These are phyloP conservation scores for Avahi laniger DNA, from an alignment of 2,797 vertebrate species.

Conservation along the genomic window DNA sequence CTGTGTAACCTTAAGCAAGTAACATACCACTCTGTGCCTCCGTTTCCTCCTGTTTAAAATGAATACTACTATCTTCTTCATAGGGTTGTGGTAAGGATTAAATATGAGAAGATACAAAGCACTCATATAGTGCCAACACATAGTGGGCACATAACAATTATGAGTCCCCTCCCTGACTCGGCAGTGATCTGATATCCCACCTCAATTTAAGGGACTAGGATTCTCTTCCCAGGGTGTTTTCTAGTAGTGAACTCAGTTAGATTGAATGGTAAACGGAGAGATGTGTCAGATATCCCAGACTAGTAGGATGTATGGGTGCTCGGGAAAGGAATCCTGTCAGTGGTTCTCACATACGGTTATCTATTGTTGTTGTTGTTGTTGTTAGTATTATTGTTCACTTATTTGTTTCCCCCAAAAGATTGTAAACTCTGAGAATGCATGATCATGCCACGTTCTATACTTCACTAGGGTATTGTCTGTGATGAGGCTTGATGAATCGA, in stretches of 20 bases:
- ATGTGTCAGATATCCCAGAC: not conserved
- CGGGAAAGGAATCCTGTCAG: not conserved
- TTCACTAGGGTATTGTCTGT: not conserved
- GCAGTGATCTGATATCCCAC: not conserved
- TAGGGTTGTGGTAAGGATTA: not conserved
- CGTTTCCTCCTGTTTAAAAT: not conserved
- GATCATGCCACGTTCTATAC: not conserved
- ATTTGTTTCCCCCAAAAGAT: not conserved
- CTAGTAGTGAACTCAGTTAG: not conserved
- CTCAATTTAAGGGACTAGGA: not conserved
- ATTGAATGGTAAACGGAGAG: not conserved
- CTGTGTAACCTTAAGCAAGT: not conserved
- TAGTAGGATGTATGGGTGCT: not conserved
- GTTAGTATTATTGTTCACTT: not conserved
- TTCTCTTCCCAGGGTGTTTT: not conserved
- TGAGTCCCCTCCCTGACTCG: not conserved
- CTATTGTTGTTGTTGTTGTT: not conserved
- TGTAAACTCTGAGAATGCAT: not conserved
- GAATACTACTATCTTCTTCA: not conserved
- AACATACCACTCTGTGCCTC: not conserved
- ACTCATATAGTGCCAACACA: not conserved
- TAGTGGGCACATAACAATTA: not conserved
- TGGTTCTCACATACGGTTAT: not conserved
- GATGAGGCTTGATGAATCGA: not conserved
- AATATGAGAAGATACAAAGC: not conserved